Base-by-base conservation (phyloP, 2,888 invertebrate species). In the Charanyca ferruginea region DNA sequence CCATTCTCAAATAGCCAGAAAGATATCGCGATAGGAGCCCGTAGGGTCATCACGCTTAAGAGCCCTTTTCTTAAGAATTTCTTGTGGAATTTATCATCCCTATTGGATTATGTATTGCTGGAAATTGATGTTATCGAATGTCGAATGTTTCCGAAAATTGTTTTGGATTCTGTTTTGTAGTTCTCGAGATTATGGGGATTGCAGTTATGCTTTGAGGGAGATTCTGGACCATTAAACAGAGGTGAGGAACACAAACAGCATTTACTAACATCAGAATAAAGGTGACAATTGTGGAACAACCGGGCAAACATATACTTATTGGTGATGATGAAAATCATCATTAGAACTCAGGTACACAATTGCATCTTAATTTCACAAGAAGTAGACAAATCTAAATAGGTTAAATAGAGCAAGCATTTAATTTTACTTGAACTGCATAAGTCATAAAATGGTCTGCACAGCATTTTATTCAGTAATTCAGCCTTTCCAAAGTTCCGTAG, bases 1-100 rank as follows among this genome's bases (percentile, higher is more conserved):
- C 80, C 80, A 82, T 75, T 78, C 71, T 75, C 81, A 75, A 81
- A 85, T 78, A 74, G 68, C 69, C 71, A 81, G 84, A 85, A 85
- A 85, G 85, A 85, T 85, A 66, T 71, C 67, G 59, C 49, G 83
- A 84, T 84, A 79, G 71, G 78, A 51, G 64, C 57, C 61, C 59
- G 45, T 64, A 54, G 59, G 84, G 80, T 74, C 79, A 74, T 81
- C 83, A 63, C 66, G 66, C 53, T 69, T 70, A 80, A 77, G 81
- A 53, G 66, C 52, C 58, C 65, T 62, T 72, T 72, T 59, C 77
- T 79, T 54, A 67, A 68, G 73, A 61, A 64, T 70, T 67, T 70
- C 68, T 64, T 61, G 42, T 22, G 69, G 66, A 77, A 83, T 83
- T 77, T 83, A 80, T 80, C 77, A 83, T 77, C 57, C 28, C 13